Percentiles rank a stretch among this genome's conserved stretches.
Conservation (phyloP, 2,888 invertebrate genomes). For the Oxyteleia sp. region DNA sequence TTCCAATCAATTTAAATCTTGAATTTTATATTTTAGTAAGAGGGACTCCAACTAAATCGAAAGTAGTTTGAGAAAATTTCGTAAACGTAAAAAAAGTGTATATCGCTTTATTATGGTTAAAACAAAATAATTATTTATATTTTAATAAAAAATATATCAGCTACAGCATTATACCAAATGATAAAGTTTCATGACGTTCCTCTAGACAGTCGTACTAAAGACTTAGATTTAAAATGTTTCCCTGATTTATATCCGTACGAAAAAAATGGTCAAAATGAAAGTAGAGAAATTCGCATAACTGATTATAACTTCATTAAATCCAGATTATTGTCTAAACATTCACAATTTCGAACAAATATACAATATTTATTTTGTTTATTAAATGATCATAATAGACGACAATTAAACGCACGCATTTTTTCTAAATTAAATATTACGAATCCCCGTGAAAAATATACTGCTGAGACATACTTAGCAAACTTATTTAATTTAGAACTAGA, state of each 20-base stretch:
- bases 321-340: conserved; percentile 74
- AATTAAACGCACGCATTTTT: conserved; percentile 68
- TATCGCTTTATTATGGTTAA: conserved; percentile 77
- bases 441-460: background rate
- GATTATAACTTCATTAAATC: conserved; percentile 73
- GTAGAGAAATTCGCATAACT: conserved; percentile 60
- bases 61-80: conserved; percentile 79
- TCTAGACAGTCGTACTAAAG: conserved; percentile 68
- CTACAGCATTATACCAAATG: conserved; percentile 50
- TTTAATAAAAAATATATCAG: conserved; percentile 60
- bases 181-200: conserved; percentile 68
- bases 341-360: conserved; percentile 74
- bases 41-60: conserved; percentile 78
- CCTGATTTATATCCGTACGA: conserved; percentile 71
- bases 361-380: conserved; percentile 78
- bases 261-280: conserved; percentile 67
- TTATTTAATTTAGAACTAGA: background rate
- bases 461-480: background rate
- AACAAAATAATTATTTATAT: conserved; percentile 78
- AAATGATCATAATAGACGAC: conserved; percentile 75
- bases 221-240: conserved; percentile 72
- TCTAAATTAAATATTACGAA: background rate
- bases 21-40: conserved; percentile 82
- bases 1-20: conserved; percentile 77
- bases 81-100: conserved; percentile 80